phyloP scores from a whole-genome alignment of 2,888 invertebrate species.

The Tetropium fuscum region DNA sequence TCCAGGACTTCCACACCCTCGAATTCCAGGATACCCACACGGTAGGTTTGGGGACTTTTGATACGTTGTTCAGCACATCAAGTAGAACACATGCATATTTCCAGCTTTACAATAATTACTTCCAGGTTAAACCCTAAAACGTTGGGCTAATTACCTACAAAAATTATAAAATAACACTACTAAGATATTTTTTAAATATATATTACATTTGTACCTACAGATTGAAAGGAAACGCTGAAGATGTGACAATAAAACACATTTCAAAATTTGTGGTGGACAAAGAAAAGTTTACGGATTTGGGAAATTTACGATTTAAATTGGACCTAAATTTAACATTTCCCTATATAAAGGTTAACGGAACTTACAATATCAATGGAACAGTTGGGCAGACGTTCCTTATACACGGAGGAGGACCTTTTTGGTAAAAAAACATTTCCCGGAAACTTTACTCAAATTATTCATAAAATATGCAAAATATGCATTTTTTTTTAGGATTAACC shows the following conservation, averaged over 20 bases:
- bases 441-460: background rate
- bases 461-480: background rate
- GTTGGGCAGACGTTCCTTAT: conserved; percentile 59
- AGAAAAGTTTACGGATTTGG: conserved; percentile 58
- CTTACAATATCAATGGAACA: conserved; percentile 60
- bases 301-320: conserved; percentile 54
- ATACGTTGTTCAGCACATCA: too few species aligned
- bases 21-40: too few species aligned
- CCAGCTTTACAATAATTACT: too few species aligned
- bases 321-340: conserved; percentile 63
- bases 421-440: conserved; percentile 54
- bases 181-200: too few species aligned
- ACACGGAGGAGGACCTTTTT: conserved; percentile 63
- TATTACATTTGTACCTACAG: too few species aligned
- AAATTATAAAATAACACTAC: too few species aligned
- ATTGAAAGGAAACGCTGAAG: conserved; percentile 59
- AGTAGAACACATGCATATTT: too few species aligned
- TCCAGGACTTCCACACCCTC: too few species aligned
- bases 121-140: too few species aligned
- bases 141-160: too few species aligned
- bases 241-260: conserved; percentile 60
- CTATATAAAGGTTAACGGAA: conserved; percentile 59
- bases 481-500: conserved; percentile 55
- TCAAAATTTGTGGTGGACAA: conserved; percentile 62
- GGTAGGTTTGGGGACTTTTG: too few species aligned